Conservation (phyloP, 2,113 vertebrate species). For the Indri indri region DNA sequence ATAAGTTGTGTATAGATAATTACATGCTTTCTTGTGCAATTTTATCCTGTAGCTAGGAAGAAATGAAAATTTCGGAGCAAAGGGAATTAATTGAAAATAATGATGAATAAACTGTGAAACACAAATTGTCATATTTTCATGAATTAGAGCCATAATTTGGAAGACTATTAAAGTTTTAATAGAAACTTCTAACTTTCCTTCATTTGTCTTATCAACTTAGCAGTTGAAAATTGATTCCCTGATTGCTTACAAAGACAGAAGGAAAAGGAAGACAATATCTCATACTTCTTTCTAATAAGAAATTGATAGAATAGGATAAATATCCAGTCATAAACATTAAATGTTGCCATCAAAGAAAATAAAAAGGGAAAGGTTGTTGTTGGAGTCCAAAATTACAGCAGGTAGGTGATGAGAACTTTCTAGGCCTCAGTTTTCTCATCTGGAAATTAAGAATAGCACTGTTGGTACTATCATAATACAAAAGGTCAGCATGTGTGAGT, state of each 20-base stretch:
- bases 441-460: neutral
- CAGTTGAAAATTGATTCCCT: neutral
- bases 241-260: constrained; percentile 24
- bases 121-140: neutral
- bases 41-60: neutral
- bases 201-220: constrained; percentile 4
- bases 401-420: neutral
- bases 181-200: neutral
- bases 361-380: neutral
- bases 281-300: neutral
- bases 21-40: neutral
- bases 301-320: constrained; percentile 4
- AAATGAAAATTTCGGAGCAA: neutral
- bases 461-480: neutral
- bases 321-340: neutral
- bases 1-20: neutral
- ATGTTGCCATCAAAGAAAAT: neutral
- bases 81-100: constrained; percentile 22
- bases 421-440: neutral
- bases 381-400: neutral
- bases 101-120: neutral
- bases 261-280: neutral
- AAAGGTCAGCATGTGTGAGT: neutral
- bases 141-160: neutral
- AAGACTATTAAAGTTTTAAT: neutral